phyloP scores from a whole-genome alignment of 2,888 invertebrate species.

The Agonum fuliginosum region DNA sequence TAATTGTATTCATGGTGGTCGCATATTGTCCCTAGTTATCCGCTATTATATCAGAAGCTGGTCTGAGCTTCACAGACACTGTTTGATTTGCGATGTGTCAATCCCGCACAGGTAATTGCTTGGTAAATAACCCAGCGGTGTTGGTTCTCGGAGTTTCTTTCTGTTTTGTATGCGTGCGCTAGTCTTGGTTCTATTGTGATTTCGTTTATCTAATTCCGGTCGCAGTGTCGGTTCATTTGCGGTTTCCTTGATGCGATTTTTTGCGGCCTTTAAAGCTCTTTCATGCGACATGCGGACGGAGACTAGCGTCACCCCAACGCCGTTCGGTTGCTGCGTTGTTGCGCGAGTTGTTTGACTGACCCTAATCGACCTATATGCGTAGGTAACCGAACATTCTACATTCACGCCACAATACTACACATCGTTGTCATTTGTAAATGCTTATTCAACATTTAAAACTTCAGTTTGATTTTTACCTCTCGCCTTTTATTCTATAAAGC shows the following conservation, averaged over 20 bases:
- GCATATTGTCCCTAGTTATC: constrained; percentile 52
- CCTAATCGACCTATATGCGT: neutral
- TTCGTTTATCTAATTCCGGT: constrained; percentile 53
- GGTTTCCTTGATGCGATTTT: constrained; percentile 38
- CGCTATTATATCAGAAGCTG: constrained; percentile 12
- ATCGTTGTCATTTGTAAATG: too few species aligned
- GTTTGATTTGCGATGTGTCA: constrained; percentile 6
- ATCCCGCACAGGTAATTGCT: too few species aligned
- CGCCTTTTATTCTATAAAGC: too few species aligned
- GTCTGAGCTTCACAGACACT: neutral
- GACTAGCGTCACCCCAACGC: too few species aligned
- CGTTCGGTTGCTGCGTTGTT: too few species aligned
- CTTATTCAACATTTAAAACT: too few species aligned
- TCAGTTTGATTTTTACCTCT: too few species aligned
- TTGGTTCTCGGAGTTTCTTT: too few species aligned
- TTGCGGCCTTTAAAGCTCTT: constrained; percentile 48
- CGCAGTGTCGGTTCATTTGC: constrained; percentile 51
- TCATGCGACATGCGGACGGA: constrained; percentile 17
- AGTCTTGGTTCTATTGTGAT: too few species aligned
- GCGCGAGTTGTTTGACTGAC: neutral
- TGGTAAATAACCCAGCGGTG: too few species aligned
- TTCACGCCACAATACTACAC: too few species aligned
- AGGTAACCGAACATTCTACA: neutral
- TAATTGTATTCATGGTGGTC: constrained; percentile 59
- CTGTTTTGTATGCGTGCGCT: too few species aligned